These are phyloP conservation scores for Thripadectes ignobilis DNA, from an alignment of 2,797 vertebrate genomes.

Conservation along the genomic window DNA sequence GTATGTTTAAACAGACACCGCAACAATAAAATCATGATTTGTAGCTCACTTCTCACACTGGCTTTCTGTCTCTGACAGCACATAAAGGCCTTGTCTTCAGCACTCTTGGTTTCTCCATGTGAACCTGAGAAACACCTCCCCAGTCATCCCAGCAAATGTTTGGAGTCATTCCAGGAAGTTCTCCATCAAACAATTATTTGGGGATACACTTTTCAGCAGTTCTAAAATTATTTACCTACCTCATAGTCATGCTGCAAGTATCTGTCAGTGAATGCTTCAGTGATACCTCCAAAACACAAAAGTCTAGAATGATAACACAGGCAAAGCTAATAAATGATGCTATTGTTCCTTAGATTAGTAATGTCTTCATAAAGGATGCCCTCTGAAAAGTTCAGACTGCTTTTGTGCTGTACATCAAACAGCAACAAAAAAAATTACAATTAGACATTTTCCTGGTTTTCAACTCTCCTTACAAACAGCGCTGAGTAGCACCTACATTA, in stretches of 20 bases:
- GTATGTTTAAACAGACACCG: background rate
- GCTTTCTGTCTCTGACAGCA: background rate
- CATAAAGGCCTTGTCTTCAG: background rate
- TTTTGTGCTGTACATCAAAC: background rate
- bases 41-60: background rate
- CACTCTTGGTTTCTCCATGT: background rate
- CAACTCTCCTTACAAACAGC: background rate
- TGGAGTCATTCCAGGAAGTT: background rate
- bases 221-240: background rate
- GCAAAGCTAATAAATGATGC: background rate
- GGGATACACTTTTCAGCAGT: background rate
- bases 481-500: background rate
- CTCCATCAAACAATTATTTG: background rate
- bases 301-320: background rate
- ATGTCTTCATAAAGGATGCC: background rate
- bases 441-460: slow-evolving; percentile 13
- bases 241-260: background rate
- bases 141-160: background rate
- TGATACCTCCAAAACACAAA: background rate
- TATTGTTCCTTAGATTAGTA: slow-evolving; percentile 1
- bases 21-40: background rate
- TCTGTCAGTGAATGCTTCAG: background rate
- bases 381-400: background rate
- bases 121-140: background rate
- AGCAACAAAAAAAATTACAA: background rate